Evolutionary conservation across 2,888 invertebrate genomes (phyloP).

Genomic region (Stegophylla sp.): DNA sequence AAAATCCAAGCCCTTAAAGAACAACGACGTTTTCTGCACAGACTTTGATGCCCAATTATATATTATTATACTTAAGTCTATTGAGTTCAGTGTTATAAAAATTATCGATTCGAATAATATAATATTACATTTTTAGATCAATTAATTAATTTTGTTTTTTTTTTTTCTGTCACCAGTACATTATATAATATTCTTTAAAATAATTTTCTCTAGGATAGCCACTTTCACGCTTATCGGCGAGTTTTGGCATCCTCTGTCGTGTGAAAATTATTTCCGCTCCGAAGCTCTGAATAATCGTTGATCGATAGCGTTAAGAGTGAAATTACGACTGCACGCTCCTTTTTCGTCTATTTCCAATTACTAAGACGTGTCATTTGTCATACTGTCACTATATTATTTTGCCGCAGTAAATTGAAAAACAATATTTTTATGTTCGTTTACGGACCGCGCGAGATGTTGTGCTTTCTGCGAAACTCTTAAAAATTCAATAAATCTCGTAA

Average conservation of each 20-base stretch:
- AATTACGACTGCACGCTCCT: neutral
- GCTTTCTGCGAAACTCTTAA: neutral
- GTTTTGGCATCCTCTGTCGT: neutral
- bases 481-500: conserved; percentile 19
- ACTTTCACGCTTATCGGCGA: too few relatives aligned
- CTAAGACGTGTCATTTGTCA: conserved; percentile 23
- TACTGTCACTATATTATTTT: neutral
- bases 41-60: too few relatives aligned
- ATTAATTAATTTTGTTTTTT: neutral
- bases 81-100: too few relatives aligned
- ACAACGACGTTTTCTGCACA: too few relatives aligned
- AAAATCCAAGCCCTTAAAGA: too few relatives aligned
- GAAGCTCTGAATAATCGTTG: conserved; percentile 24
- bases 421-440: neutral
- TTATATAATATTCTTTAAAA: neutral
- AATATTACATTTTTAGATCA: neutral
- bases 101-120: neutral
- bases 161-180: neutral
- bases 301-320: neutral
- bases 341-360: conserved; percentile 28
- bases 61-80: too few relatives aligned
- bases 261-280: conserved; percentile 16
- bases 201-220: neutral
- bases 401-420: neutral
- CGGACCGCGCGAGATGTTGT: neutral